phyloP scores from a whole-genome alignment of 35 echinoderm and acorn worm species.

The Ptychodera flava region DNA sequence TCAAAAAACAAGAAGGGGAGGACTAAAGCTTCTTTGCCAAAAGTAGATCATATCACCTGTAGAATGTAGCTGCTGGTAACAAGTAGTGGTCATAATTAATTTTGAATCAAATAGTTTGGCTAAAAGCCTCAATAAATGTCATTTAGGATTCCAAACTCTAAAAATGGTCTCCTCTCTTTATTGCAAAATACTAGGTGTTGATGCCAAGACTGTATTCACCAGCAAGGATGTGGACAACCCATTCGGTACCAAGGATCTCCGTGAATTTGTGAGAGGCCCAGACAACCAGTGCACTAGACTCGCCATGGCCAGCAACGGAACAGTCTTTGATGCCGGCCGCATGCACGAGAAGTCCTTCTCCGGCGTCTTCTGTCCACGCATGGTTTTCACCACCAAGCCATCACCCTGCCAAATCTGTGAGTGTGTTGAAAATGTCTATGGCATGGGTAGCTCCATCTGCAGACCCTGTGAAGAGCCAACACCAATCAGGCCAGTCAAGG shows the following conservation, averaged over 20 bases:
- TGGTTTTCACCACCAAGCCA: conserved; percentile 45
- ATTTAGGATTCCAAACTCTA: no score
- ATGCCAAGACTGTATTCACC: conserved; percentile 51
- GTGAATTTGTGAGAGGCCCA: conserved; percentile 34
- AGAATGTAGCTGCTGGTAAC: no score
- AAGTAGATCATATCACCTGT: no score
- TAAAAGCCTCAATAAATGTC: no score
- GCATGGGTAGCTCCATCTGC: conserved; percentile 40
- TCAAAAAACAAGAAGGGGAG: background rate
- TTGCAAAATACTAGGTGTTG: no score
- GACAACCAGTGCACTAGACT: conserved; percentile 38
- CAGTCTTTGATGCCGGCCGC: conserved; percentile 48
- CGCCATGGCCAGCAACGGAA: conserved; percentile 62
- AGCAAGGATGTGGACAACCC: conserved; percentile 35
- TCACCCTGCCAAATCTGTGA: conserved; percentile 50
- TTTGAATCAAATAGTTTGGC: no score
- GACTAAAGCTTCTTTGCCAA: background rate
- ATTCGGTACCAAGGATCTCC: conserved; percentile 43
- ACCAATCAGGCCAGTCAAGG: background rate
- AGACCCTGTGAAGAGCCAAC: background rate
- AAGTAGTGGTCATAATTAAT: no score
- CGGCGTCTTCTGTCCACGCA: conserved; percentile 67
- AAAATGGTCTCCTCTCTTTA: no score
- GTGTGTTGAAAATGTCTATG: conserved; percentile 30
- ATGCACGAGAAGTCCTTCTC: conserved; percentile 52